These are phyloP conservation scores for Babylonia areolata DNA, from an alignment of 1,140 invertebrate genomes.

Conservation along the genomic window DNA sequence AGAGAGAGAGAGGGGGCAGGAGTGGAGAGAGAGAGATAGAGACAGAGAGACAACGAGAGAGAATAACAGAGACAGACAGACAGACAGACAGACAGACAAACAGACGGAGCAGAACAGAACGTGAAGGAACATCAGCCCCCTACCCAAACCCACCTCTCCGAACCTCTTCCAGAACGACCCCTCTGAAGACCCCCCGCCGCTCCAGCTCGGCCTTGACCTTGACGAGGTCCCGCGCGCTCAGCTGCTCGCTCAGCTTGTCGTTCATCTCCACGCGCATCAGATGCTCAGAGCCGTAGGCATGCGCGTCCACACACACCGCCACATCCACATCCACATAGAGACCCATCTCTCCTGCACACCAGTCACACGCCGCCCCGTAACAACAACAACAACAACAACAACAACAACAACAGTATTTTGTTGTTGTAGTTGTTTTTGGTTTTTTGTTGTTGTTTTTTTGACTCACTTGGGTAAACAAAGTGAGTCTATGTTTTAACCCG, in stretches of 20 bases:
- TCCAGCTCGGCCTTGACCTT: conserved; percentile 53
- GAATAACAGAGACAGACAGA: not conserved
- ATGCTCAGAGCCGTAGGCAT: conserved; percentile 56
- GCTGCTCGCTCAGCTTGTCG: conserved; percentile 51
- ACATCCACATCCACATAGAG: conserved; percentile 59
- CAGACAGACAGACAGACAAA: not conserved
- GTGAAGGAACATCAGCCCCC: not conserved
- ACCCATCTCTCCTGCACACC: conserved; percentile 54
- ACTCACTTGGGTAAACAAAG: too few species aligned
- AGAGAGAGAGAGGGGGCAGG: not conserved
- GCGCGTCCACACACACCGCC: conserved; percentile 48
- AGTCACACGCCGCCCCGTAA: not conserved
- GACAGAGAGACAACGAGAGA: not conserved
- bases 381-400: not conserved
- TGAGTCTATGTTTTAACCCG: too few species aligned
- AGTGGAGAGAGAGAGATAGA: too few species aligned
- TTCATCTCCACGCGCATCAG: conserved; percentile 54
- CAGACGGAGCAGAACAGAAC: not conserved
- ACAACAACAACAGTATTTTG: not conserved
- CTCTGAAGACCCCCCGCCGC: conserved; percentile 45
- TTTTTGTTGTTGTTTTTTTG: too few species aligned
- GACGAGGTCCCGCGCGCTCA: conserved; percentile 45
- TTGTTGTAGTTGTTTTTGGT: too few species aligned
- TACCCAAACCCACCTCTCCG: conserved; percentile 53
- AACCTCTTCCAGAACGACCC: conserved; percentile 56